Percentiles rank a stretch among this genome's conserved stretches.
These are phyloP conservation scores for Camptogramma bilineatum DNA, from an alignment of 2,888 invertebrate species.

Conservation along the genomic window DNA sequence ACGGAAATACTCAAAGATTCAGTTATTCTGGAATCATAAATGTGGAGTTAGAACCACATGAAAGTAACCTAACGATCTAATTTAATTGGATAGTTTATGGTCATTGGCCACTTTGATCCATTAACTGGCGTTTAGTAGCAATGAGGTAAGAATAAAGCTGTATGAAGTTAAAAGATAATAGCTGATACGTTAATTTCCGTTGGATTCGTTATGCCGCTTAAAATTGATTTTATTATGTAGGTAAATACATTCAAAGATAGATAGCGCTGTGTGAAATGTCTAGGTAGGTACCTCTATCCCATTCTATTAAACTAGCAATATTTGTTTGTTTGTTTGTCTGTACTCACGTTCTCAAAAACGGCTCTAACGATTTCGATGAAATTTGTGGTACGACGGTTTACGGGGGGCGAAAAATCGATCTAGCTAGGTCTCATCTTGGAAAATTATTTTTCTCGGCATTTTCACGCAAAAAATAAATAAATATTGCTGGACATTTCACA, in stretches of 20 bases:
- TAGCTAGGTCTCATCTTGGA: too few species aligned
- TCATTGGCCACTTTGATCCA: background rate
- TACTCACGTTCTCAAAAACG: too few species aligned
- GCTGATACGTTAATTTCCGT: background rate
- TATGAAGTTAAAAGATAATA: background rate
- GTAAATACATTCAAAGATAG: background rate
- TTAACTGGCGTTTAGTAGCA: background rate
- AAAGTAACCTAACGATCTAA: background rate
- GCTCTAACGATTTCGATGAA: too few species aligned
- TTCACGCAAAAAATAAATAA: too few species aligned
- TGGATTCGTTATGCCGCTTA: background rate
- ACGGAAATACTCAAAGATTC: background rate
- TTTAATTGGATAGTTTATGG: background rate
- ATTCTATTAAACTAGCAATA: too few species aligned
- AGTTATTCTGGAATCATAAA: background rate
- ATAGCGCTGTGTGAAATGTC: too few species aligned
- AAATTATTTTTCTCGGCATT: too few species aligned
- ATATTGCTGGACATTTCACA: too few species aligned
- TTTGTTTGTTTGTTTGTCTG: too few species aligned
- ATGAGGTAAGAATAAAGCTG: background rate
- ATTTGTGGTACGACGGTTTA: too few species aligned
- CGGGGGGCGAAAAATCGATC: too few species aligned
- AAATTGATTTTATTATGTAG: background rate
- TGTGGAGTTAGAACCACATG: background rate
- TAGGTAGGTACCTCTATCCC: too few species aligned